Percentiles rank a stretch among this genome's conserved stretches.
Evolutionary conservation across 2,888 invertebrate genomes (phyloP).

Genomic region (Drosophila eohydei): DNA sequence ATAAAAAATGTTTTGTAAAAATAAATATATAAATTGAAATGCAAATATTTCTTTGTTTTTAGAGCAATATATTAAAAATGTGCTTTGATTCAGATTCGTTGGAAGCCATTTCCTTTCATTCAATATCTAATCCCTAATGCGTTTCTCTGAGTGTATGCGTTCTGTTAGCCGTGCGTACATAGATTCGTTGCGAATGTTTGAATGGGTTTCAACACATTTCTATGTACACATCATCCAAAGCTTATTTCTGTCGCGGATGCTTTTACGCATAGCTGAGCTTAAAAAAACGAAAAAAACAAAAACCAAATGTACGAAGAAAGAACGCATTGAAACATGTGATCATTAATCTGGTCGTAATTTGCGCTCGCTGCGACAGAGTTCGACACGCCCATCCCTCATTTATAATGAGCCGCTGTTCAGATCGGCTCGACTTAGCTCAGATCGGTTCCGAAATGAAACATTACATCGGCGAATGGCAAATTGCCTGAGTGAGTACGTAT

Average conservation of each 20-base stretch:
- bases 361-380: conserved; percentile 64
- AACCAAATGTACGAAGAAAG: conserved; percentile 41
- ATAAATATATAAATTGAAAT: no score
- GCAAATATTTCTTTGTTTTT: no score
- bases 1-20: no score
- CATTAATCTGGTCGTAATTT: conserved; percentile 70
- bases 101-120: background rate
- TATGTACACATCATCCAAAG: conserved; percentile 13
- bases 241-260: conserved; percentile 45
- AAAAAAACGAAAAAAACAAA: conserved; percentile 24
- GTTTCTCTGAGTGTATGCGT: conserved; percentile 5
- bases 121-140: no score
- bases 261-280: conserved; percentile 68
- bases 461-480: conserved; percentile 49
- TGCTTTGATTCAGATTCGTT: no score
- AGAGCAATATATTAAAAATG: no score
- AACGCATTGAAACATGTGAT: conserved; percentile 70
- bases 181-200: conserved; percentile 13
- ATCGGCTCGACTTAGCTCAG: conserved; percentile 22
- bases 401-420: conserved; percentile 66
- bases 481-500: conserved; percentile 4
- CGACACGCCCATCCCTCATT: conserved; percentile 65
- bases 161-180: conserved; percentile 12
- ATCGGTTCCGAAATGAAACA: conserved; percentile 36
- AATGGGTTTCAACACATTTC: conserved; percentile 35